These are phyloP conservation scores for Dendronephthya gigantea DNA, from an alignment of 64 coral and sea anemone genomes.

Conservation along the genomic window DNA sequence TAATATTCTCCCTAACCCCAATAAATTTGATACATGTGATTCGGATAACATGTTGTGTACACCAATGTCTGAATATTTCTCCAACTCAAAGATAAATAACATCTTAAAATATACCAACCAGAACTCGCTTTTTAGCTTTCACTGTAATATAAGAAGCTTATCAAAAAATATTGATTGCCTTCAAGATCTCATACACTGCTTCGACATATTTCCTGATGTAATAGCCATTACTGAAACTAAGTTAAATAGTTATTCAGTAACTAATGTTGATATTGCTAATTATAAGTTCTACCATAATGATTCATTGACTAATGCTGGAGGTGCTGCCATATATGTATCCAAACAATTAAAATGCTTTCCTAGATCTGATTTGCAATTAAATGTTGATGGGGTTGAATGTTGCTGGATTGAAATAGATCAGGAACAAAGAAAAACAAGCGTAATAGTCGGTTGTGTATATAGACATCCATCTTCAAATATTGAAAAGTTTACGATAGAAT, in stretches of 20 bases:
- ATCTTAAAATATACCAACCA: slow-evolving; percentile 22
- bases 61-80: background rate
- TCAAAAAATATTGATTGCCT: slow-evolving; percentile 40
- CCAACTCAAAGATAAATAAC: background rate
- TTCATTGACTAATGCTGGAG: slow-evolving; percentile 23
- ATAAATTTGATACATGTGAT: background rate
- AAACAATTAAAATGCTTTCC: slow-evolving; percentile 34
- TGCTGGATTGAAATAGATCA: slow-evolving; percentile 45
- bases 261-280: slow-evolving; percentile 25
- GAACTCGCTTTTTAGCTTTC: slow-evolving; percentile 31
- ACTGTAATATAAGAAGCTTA: slow-evolving; percentile 49
- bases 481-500: slow-evolving; percentile 15
- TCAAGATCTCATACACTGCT: slow-evolving; percentile 26
- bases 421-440: slow-evolving; percentile 22
- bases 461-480: slow-evolving; percentile 19
- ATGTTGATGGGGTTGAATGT: slow-evolving; percentile 30
- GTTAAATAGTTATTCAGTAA: slow-evolving; percentile 32
- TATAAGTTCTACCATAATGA: slow-evolving; percentile 38
- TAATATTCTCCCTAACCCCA: too few species aligned
- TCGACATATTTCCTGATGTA: slow-evolving; percentile 32
- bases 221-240: slow-evolving; percentile 50
- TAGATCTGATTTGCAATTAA: slow-evolving; percentile 33
- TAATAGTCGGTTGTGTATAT: slow-evolving; percentile 47
- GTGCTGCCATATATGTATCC: slow-evolving; percentile 39
- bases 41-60: background rate